phyloP scores from a whole-genome alignment of 2,888 invertebrate species.

The Sphinx pinastri region DNA sequence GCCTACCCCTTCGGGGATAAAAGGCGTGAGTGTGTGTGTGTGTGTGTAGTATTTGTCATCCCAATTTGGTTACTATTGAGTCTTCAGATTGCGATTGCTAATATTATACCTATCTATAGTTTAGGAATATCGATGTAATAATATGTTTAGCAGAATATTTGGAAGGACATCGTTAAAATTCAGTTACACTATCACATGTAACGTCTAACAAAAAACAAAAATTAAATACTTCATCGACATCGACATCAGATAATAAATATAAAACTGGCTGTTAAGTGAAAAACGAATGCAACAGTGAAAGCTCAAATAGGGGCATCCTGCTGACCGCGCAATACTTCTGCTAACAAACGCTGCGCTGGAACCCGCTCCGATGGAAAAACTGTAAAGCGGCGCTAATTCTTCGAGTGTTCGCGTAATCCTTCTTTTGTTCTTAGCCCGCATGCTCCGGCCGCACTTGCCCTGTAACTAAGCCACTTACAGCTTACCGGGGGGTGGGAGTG shows the following conservation, averaged over 20 bases:
- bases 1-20: no score
- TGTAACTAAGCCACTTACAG: constrained; percentile 81
- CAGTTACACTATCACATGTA: no score
- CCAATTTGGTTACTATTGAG: no score
- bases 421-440: constrained; percentile 79
- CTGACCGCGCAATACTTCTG: constrained; percentile 35
- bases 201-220: no score
- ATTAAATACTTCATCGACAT: neutral
- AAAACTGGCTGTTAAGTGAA: constrained; percentile 14
- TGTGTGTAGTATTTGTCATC: no score
- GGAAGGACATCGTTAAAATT: no score
- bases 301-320: constrained; percentile 29
- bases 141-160: no score
- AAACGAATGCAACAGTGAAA: constrained; percentile 24
- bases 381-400: constrained; percentile 39
- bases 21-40: no score
- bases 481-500: constrained; percentile 39
- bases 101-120: no score
- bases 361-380: constrained; percentile 28
- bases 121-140: no score
- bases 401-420: constrained; percentile 54
- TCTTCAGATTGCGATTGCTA: no score
- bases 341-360: constrained; percentile 32
- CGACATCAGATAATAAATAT: constrained; percentile 9
- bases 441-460: constrained; percentile 71